phyloP scores from a whole-genome alignment of 1,140 invertebrate genomes.

The Phenacoccus solenopsis region DNA sequence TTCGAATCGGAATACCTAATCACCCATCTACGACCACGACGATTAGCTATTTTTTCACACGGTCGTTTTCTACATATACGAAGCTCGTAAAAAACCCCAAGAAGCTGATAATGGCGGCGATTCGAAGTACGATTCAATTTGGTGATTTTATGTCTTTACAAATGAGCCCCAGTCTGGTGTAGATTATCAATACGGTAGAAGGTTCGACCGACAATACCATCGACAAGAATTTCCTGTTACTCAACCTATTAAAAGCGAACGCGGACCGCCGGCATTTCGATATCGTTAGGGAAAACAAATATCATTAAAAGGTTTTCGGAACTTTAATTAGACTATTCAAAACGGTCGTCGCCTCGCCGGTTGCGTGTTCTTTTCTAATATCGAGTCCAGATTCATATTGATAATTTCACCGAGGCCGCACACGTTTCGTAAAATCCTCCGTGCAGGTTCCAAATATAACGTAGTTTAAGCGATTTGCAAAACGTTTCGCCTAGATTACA shows the following conservation, averaged over 20 bases:
- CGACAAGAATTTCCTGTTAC: not conserved
- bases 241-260: not conserved
- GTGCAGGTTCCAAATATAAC: too few species aligned
- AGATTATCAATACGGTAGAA: not conserved
- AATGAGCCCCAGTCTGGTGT: not conserved
- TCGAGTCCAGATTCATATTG: not conserved
- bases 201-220: not conserved
- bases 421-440: not conserved
- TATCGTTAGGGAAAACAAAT: not conserved
- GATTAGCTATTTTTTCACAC: not conserved
- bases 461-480: too few species aligned
- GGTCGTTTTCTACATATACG: not conserved
- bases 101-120: not conserved
- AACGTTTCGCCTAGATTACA: too few species aligned
- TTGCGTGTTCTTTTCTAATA: not conserved
- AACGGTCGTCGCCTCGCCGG: not conserved
- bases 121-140: not conserved
- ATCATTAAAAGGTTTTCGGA: not conserved
- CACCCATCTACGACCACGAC: too few species aligned
- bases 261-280: not conserved
- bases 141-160: not conserved
- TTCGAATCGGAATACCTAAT: too few species aligned
- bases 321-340: conserved; percentile 3
- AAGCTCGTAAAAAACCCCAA: not conserved
- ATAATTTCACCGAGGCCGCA: not conserved